These are phyloP conservation scores for Chlorops oryzae DNA, from an alignment of 1,140 invertebrate genomes.

Conservation along the genomic window DNA sequence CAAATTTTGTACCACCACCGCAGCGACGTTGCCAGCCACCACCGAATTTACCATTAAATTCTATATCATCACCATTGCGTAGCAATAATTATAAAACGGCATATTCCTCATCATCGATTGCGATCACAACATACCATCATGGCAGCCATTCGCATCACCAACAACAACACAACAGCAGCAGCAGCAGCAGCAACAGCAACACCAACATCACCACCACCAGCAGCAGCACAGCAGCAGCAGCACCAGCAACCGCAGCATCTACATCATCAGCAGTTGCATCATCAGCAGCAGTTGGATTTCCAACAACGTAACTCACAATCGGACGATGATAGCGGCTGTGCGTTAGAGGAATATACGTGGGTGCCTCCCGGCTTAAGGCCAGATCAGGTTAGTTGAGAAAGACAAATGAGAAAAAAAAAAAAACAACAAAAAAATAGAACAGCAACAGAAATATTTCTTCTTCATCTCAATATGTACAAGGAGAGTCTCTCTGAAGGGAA, in stretches of 20 bases:
- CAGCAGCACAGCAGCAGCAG: conserved; percentile 8
- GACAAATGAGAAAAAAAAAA: neutral
- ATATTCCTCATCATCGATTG: conserved; percentile 23
- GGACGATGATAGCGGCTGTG: conserved; percentile 95
- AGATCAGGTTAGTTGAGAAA: conserved; percentile 72
- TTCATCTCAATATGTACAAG: too few relatives aligned
- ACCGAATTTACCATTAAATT: conserved; percentile 38
- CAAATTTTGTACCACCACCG: conserved; percentile 36
- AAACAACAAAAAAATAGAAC: neutral
- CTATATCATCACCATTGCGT: conserved; percentile 38
- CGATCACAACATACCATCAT: too few relatives aligned
- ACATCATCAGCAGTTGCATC: conserved; percentile 48
- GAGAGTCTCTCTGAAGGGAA: too few relatives aligned
- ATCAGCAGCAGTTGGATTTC: conserved; percentile 57
- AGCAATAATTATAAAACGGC: conserved; percentile 37
- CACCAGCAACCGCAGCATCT: conserved; percentile 49
- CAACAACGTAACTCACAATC: conserved; percentile 88
- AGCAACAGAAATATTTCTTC: neutral
- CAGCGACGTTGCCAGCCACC: conserved; percentile 42
- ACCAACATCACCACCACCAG: conserved; percentile 5
- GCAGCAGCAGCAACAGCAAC: too few relatives aligned
- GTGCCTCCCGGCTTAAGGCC: conserved; percentile 91
- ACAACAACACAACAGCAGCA: too few relatives aligned
- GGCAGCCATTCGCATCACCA: too few relatives aligned
- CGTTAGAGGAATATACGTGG: conserved; percentile 97